Conservation (phyloP, 35 echinoderm and acorn worm genomes). For the Eucidaris tribuloides region DNA sequence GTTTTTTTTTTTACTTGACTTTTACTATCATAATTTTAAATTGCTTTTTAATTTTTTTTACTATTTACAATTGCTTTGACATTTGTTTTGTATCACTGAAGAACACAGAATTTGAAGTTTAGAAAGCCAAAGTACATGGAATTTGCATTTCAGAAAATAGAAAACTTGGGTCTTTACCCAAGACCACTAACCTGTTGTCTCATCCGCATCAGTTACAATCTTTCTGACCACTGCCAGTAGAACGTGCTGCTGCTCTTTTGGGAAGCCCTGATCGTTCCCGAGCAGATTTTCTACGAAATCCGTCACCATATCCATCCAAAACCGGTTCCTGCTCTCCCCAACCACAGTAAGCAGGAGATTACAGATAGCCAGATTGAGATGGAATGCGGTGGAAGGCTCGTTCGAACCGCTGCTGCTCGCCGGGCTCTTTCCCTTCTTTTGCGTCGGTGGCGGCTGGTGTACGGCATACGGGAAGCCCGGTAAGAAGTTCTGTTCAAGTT, state of each 20-base stretch:
- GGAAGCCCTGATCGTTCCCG: neutral
- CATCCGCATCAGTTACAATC: constrained; percentile 16
- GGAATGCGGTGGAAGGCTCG: neutral
- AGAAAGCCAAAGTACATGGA: too few relatives aligned
- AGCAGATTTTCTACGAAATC: constrained; percentile 36
- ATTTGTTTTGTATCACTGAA: too few relatives aligned
- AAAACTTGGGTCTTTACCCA: too few relatives aligned
- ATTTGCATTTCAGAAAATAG: too few relatives aligned
- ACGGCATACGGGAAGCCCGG: constrained; percentile 51
- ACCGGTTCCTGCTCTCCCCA: neutral
- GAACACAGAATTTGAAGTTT: too few relatives aligned
- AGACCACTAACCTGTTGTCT: too few relatives aligned
- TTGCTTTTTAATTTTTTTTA: too few relatives aligned
- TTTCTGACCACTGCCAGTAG: constrained; percentile 42
- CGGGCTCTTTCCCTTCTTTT: constrained; percentile 5
- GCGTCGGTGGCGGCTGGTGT: neutral
- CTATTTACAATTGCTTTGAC: too few relatives aligned
- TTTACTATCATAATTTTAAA: too few relatives aligned
- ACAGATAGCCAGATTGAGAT: constrained; percentile 51
- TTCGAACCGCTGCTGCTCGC: neutral
- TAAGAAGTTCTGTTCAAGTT: constrained; percentile 43
- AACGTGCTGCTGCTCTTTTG: constrained; percentile 37
- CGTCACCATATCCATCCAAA: constrained; percentile 52
- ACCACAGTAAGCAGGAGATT: constrained; percentile 59
- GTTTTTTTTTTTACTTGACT: too few relatives aligned